Base-by-base conservation (phyloP, 1,140 invertebrate species). In the Nilaparvata lugens region DNA sequence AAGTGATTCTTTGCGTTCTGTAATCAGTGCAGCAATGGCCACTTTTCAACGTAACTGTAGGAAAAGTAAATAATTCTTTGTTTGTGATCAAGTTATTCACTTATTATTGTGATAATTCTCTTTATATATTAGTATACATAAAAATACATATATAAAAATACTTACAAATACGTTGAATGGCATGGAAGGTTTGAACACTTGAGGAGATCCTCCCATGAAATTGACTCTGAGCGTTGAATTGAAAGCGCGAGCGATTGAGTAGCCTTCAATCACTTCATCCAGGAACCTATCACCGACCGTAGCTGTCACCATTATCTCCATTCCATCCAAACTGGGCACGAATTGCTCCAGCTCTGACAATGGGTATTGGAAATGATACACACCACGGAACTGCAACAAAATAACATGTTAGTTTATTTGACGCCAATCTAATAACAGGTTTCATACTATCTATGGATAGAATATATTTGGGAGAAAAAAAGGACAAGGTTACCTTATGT, bases 171-270 rank as follows among this genome's bases (percentile, higher is more conserved):
- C 75, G 60, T 82, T 84, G 67, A 92, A 87, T 0, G 92, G 88
- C 88, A 96, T 95, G 1, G 87, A 78, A 0, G 95, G 93, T 73
- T 97, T 97, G 74, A 97, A 97, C 11, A 97, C 85, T 74, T 96
- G 90, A 2, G 94, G 88, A 0, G 84, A 84, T 23, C 89, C 91
- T 1, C 95, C 95, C 0, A 97, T 76, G 72, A 96, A 95, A 38
- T 83, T 77, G 0, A 97, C 77, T 58, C 83, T 80, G 9, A 95
- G 76, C 4, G 85, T 87, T 0, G 90, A 92, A 72, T 92, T 93
- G 70, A 86, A 95, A 25, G 97, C 86, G 56, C 91, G 77, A 0
- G 93, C 88, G 23, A 85, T 86, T 0, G 93, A 88, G 75, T 87
- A 94, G 0, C 94, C 95, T 66, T 90, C 84, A 11, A 91, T 83